Base-by-base conservation (phyloP, 2,888 invertebrate genomes). In the Caenorhabditis sp. region DNA sequence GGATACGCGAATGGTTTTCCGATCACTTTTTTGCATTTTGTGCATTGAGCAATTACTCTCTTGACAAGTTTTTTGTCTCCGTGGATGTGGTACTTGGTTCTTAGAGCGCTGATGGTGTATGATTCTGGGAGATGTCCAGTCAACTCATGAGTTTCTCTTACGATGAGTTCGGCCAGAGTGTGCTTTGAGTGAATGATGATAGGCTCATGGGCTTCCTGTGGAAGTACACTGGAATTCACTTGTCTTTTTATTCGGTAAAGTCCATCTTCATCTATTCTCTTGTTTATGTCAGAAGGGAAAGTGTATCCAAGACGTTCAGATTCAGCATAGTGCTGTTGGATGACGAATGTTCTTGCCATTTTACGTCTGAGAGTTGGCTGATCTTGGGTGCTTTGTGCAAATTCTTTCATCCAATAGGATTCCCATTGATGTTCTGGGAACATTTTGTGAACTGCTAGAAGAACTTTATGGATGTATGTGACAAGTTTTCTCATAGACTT, bases 171-270 rank as follows among this genome's bases (percentile, higher is more conserved):
- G n/a, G n/a, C n/a, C n/a, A n/a, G n/a, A n/a, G n/a, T n/a, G n/a
- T n/a, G n/a, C n/a, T n/a, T n/a, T n/a, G n/a, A n/a, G n/a, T n/a
- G n/a, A n/a, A 44, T 14, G 44, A 44, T 10, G 14, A 44, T 44
- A 12, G 44, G 44, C 16, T 10, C 16, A 16, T 44, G 44, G 10
- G 49, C 90, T 12, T 5, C 63, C 24, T 10, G 86, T 54, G 24
- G 89, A 69, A 12, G 89, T 64, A 58, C 28, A 26, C 58, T 28
- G 3, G 58, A 58, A 3, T 58, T 24, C 8, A 58, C 28, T 28
- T 58, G 59, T 16, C 19, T 16, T 35, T 16, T 59, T 4, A 35
- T 59, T 59, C 38, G 35, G 4, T n/a, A n/a, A n/a, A n/a, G n/a
- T n/a, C n/a, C n/a, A n/a, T n/a, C n/a, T n/a, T n/a, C n/a, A n/a